Percentiles rank a stretch among this genome's conserved stretches.
These are phyloP conservation scores for Caenorhabditis briggsae DNA, from an alignment of 1,140 invertebrate species.

Conservation along the genomic window DNA sequence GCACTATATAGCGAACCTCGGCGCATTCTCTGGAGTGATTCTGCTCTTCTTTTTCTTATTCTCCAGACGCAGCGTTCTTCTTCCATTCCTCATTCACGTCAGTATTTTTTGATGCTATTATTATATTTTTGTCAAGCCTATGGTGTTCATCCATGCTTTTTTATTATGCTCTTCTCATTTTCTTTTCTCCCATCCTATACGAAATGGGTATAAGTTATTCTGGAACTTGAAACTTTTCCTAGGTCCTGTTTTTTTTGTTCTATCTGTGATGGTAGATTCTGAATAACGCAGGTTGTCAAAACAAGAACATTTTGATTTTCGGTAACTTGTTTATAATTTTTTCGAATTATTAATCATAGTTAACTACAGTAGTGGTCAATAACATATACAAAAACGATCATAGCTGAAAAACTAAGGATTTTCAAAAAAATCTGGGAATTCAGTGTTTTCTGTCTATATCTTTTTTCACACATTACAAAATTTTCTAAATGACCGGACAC, in stretches of 20 bases:
- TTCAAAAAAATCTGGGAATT: too few relatives aligned
- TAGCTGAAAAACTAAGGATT: too few relatives aligned
- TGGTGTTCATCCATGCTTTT: slow-evolving; percentile 46
- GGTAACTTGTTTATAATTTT: too few relatives aligned
- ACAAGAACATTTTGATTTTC: too few relatives aligned
- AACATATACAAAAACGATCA: too few relatives aligned
- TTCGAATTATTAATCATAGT: too few relatives aligned
- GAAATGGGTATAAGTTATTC: background rate
- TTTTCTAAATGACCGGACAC: too few relatives aligned
- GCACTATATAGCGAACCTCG: background rate
- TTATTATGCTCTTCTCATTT: slow-evolving; percentile 51
- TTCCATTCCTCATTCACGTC: slow-evolving; percentile 47
- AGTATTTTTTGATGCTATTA: slow-evolving; percentile 50
- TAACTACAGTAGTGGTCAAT: too few relatives aligned
- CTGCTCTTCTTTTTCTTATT: slow-evolving; percentile 22
- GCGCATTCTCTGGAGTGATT: slow-evolving; percentile 4
- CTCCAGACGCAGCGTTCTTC: background rate
- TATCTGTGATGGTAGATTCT: background rate
- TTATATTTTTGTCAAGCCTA: slow-evolving; percentile 45
- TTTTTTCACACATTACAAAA: too few relatives aligned
- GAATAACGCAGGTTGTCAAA: too few relatives aligned
- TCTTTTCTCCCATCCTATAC: background rate
- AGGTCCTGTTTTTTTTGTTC: background rate
- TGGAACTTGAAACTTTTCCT: slow-evolving; percentile 25
- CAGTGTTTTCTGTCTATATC: too few relatives aligned